phyloP scores from a whole-genome alignment of 92 coral and sea anemone species.

The Paragorgia papillata region DNA sequence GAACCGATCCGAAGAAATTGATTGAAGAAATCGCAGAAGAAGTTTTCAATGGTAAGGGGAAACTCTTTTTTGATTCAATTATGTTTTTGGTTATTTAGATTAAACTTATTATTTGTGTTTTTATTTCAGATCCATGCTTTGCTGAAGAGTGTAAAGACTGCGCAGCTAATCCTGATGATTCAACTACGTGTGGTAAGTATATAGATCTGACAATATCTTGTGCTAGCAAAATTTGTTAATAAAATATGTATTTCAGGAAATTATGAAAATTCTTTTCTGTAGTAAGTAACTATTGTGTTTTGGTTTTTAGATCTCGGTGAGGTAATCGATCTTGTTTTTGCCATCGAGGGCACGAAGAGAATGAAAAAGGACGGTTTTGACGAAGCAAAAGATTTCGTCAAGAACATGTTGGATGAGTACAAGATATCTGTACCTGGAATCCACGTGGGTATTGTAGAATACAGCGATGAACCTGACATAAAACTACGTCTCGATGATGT shows the following conservation, averaged over 20 bases:
- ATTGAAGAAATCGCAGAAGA: conserved; percentile 72
- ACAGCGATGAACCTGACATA: conserved; percentile 60
- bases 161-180: conserved; percentile 36
- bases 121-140: conserved; percentile 33
- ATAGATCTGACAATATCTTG: neutral
- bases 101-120: neutral
- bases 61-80: too few species aligned
- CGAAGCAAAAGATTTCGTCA: conserved; percentile 67
- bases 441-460: conserved; percentile 75
- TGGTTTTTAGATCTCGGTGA: neutral
- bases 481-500: conserved; percentile 46
- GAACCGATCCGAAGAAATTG: conserved; percentile 54
- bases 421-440: conserved; percentile 73
- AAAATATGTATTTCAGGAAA: neutral
- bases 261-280: neutral
- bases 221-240: neutral
- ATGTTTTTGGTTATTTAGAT: too few species aligned
- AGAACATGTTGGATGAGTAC: conserved; percentile 56
- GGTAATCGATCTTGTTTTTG: conserved; percentile 71
- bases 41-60: conserved; percentile 73
- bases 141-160: conserved; percentile 42
- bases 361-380: conserved; percentile 55
- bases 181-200: conserved; percentile 39
- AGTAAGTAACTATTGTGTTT: neutral
- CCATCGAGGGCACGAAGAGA: conserved; percentile 81